Evolutionary conservation across 2,113 vertebrate species (phyloP).

Genomic region (Nanorana parkeri): DNA sequence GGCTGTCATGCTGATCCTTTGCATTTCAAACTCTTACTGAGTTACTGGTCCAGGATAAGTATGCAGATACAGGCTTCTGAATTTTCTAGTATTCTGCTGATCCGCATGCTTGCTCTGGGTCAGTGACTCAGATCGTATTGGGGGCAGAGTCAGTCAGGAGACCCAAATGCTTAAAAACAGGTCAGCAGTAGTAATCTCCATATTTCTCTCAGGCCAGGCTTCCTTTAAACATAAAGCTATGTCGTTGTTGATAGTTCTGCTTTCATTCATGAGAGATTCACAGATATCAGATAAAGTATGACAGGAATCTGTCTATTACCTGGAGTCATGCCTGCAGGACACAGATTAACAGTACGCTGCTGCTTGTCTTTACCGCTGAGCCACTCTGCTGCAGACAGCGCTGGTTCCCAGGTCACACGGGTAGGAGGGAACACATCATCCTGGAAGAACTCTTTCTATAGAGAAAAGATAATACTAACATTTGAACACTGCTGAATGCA

Average conservation of each 20-base stretch:
- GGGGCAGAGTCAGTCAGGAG: too few relatives aligned
- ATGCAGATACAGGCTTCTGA: too few relatives aligned
- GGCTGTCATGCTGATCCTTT: too few relatives aligned
- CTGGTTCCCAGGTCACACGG: constrained; percentile 81
- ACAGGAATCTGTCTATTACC: constrained; percentile 67
- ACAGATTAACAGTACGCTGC: constrained; percentile 78
- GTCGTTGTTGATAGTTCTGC: background rate
- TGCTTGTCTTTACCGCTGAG: constrained; percentile 76
- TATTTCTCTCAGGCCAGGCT: too few relatives aligned
- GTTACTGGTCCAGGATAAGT: too few relatives aligned
- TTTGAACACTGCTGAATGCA: background rate
- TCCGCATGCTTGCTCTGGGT: too few relatives aligned
- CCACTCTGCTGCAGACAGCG: constrained; percentile 77
- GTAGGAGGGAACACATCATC: constrained; percentile 88
- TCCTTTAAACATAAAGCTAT: too few relatives aligned
- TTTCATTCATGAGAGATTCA: background rate
- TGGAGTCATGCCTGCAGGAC: constrained; percentile 85
- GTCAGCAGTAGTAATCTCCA: too few relatives aligned
- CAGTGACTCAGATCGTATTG: too few relatives aligned
- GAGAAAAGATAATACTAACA: background rate
- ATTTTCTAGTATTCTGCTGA: too few relatives aligned
- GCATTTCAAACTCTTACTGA: too few relatives aligned
- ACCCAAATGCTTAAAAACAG: too few relatives aligned
- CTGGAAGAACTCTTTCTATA: constrained; percentile 97
- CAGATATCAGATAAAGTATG: background rate